These are phyloP conservation scores for Menidia beryllina DNA, from an alignment of 2,113 vertebrate genomes.

Conservation along the genomic window DNA sequence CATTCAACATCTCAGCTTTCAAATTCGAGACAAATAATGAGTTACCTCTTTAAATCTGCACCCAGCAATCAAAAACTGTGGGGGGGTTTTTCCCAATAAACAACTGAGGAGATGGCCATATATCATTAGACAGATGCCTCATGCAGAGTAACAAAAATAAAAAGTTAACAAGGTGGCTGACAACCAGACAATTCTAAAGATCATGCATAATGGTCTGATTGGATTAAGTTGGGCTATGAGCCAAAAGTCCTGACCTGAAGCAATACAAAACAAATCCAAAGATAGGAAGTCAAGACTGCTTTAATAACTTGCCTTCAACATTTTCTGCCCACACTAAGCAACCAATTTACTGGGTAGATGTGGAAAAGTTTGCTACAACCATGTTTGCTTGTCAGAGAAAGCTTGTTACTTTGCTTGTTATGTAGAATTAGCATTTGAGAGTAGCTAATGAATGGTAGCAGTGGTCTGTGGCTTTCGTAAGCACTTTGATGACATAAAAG, in stretches of 20 bases:
- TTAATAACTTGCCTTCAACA: constrained; percentile 11
- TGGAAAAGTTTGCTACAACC: constrained; percentile 22
- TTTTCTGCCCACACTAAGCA: constrained; percentile 16
- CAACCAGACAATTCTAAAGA: constrained; percentile 41
- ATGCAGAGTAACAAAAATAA: constrained; percentile 4
- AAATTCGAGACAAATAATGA: constrained; percentile 59
- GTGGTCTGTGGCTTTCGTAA: constrained; percentile 42
- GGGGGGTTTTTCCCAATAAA: constrained; percentile 73
- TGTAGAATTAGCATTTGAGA: constrained; percentile 63
- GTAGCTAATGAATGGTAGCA: constrained; percentile 41
- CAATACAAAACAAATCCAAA: constrained; percentile 30
- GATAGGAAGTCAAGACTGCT: constrained; percentile 1
- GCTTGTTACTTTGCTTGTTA: constrained; percentile 47
- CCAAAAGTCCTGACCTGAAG: constrained; percentile 33
- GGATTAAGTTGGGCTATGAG: constrained; percentile 25
- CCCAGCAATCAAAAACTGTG: constrained; percentile 68
- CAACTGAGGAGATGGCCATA: constrained; percentile 67
- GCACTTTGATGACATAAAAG: constrained; percentile 63
- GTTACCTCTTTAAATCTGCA: constrained; percentile 62
- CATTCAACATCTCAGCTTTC: constrained; percentile 65
- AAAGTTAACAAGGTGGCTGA: constrained; percentile 44
- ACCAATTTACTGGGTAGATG: constrained; percentile 26
- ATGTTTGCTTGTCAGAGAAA: constrained; percentile 24
- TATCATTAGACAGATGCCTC: constrained; percentile 24
- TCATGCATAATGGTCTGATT: constrained; percentile 25